Percentiles rank a stretch among this genome's conserved stretches.
Conservation (phyloP, 2,888 invertebrate genomes). For the Caenorhabditis macrosperma region DNA sequence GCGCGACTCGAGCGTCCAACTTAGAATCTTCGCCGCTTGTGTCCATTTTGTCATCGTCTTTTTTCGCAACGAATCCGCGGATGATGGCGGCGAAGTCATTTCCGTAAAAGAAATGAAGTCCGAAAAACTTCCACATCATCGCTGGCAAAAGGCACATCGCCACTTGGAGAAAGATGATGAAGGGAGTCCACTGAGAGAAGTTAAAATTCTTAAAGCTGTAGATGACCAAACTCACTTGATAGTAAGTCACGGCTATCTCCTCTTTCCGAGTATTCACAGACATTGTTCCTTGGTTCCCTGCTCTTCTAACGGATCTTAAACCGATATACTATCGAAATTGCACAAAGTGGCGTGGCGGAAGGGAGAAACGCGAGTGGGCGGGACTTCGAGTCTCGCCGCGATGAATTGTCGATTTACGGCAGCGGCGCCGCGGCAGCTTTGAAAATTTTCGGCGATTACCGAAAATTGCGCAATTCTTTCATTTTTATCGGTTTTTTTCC, state of each 20-base stretch:
- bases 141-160: slow-evolving; percentile 53
- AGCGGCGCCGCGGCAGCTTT: too few species aligned
- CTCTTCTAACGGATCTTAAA: background rate
- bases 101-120: slow-evolving; percentile 47
- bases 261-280: background rate
- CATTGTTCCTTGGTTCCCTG: slow-evolving; percentile 7
- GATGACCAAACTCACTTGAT: slow-evolving; percentile 14
- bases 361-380: too few species aligned
- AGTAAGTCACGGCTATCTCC: slow-evolving; percentile 28
- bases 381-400: too few species aligned
- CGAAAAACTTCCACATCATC: slow-evolving; percentile 41
- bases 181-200: slow-evolving; percentile 60
- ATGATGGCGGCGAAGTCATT: slow-evolving; percentile 38
- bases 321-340: too few species aligned
- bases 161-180: slow-evolving; percentile 60
- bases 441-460: too few species aligned
- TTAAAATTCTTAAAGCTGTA: background rate
- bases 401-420: too few species aligned
- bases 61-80: slow-evolving; percentile 10
- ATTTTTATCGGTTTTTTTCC: too few species aligned
- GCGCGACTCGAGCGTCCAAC: slow-evolving; percentile 11
- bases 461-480: too few species aligned
- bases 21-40: slow-evolving; percentile 3
- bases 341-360: too few species aligned
- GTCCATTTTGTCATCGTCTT: slow-evolving; percentile 36